These are phyloP conservation scores for Amphilophus citrinellus DNA, from an alignment of 2,113 vertebrate genomes.

Conservation along the genomic window DNA sequence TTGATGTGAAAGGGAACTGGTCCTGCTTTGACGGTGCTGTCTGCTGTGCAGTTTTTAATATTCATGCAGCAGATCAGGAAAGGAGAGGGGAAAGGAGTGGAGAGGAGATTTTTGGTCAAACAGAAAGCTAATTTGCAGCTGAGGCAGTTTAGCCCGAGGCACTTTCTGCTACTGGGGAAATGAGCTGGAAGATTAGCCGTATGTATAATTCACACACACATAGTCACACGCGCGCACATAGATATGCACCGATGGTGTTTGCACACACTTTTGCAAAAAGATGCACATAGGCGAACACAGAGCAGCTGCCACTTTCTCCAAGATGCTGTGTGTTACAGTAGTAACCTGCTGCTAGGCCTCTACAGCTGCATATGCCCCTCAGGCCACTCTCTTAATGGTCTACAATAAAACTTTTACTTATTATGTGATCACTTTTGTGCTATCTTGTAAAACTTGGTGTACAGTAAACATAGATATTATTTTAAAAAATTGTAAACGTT, in stretches of 20 bases:
- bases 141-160: conserved; percentile 76
- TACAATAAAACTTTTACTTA: conserved; percentile 18
- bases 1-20: conserved; percentile 72
- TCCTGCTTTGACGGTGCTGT: conserved; percentile 74
- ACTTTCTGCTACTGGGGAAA: conserved; percentile 76
- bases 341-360: conserved; percentile 37
- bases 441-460: background rate
- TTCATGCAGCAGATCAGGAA: conserved; percentile 73
- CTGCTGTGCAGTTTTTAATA: conserved; percentile 74
- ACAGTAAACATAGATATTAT: conserved; percentile 1
- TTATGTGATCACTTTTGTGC: background rate
- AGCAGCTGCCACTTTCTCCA: conserved; percentile 45
- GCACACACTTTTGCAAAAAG: conserved; percentile 36
- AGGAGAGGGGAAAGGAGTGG: conserved; percentile 56
- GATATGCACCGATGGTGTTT: conserved; percentile 36
- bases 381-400: conserved; percentile 13
- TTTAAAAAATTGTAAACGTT: background rate
- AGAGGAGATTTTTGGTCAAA: conserved; percentile 79
- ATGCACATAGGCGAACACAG: conserved; percentile 33
- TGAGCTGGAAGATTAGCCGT: conserved; percentile 78
- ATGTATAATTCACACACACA: conserved; percentile 79
- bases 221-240: conserved; percentile 40
- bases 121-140: conserved; percentile 81
- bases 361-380: conserved; percentile 17
- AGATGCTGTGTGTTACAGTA: conserved; percentile 36